Percentiles rank a stretch among this genome's conserved stretches.
Conservation (phyloP, 2,797 vertebrate species). For the Peromyscus nudipes region DNA sequence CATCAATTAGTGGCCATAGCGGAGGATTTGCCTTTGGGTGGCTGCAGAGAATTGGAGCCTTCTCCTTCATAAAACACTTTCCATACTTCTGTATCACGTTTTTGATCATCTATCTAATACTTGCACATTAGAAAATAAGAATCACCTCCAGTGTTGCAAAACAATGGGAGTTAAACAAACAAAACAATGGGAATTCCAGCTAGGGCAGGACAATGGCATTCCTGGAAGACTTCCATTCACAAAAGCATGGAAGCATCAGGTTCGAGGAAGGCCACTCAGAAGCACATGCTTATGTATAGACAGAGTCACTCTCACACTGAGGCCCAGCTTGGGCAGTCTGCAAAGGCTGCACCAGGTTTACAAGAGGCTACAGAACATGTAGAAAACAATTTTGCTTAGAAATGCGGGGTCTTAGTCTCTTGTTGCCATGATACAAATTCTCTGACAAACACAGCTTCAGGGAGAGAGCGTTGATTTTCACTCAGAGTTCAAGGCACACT, state of each 20-base stretch:
- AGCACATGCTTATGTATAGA: fast-evolving
- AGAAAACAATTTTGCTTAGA: background rate
- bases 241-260: background rate
- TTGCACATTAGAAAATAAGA: background rate
- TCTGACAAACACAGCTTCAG: no score
- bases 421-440: background rate
- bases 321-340: background rate
- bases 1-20: background rate
- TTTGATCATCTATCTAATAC: background rate
- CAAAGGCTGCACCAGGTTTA: background rate
- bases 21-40: background rate
- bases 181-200: background rate
- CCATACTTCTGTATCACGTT: background rate
- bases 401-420: background rate
- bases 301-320: background rate
- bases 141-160: background rate
- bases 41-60: background rate
- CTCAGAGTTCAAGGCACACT: background rate
- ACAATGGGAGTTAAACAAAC: background rate
- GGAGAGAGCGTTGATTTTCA: background rate
- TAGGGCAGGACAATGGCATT: fast-evolving
- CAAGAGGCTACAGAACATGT: background rate
- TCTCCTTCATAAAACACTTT: background rate
- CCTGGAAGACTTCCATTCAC: background rate
- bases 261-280: background rate